Conservation (phyloP, 2,888 invertebrate species). For the Cerastis leucographa region DNA sequence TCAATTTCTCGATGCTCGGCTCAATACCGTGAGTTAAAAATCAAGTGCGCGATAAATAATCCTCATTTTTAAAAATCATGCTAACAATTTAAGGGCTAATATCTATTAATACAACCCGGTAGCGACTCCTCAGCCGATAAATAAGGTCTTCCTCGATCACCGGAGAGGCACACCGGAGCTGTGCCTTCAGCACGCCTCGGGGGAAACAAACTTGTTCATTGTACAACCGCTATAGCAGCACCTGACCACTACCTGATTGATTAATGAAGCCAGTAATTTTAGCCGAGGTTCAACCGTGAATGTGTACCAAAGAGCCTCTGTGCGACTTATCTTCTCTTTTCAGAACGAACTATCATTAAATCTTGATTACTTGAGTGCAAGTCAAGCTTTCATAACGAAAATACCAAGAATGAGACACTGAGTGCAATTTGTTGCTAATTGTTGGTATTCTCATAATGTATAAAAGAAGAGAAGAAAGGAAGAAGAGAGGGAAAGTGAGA, state of each 20-base stretch:
- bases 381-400: too few species aligned
- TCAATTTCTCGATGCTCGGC: not conserved
- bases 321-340: not conserved
- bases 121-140: not conserved
- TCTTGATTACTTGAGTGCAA: too few species aligned
- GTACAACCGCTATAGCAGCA: not conserved
- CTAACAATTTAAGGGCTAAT: not conserved
- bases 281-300: not conserved
- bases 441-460: not conserved
- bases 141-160: not conserved
- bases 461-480: too few species aligned
- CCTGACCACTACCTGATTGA: slow-evolving; percentile 21
- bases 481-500: not conserved
- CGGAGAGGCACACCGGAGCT: not conserved
- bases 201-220: not conserved
- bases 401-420: not conserved
- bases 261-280: slow-evolving; percentile 1
- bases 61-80: not conserved
- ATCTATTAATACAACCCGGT: not conserved
- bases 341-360: not conserved
- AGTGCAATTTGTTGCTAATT: not conserved
- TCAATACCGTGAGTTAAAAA: not conserved
- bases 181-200: not conserved
- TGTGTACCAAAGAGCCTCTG: not conserved
- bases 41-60: not conserved